Conservation (phyloP, 2,888 invertebrate genomes). For the Antitype chi region DNA sequence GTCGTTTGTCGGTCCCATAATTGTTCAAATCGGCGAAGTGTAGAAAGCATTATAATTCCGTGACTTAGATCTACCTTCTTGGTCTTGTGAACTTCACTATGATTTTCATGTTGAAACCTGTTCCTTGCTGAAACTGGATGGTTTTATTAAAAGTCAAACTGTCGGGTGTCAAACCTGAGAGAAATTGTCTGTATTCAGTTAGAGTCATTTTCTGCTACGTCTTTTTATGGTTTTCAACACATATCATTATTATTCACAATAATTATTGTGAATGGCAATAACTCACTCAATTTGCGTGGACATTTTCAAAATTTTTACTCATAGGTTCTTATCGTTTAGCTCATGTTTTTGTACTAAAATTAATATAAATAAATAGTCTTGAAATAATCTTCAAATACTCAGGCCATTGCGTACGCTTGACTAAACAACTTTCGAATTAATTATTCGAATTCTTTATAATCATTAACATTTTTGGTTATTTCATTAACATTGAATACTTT, state of each 20-base stretch:
- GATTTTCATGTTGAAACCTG: too few relatives aligned
- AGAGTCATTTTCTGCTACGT: neutral
- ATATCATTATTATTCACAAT: neutral
- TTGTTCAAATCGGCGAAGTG: conserved; percentile 17
- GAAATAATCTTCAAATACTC: neutral
- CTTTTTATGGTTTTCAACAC: neutral
- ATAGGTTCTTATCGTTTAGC: neutral
- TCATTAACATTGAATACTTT: neutral
- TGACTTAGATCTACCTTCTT: neutral
- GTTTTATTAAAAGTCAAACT: neutral
- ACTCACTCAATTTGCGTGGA: neutral
- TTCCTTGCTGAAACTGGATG: too few relatives aligned
- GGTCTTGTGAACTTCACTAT: neutral
- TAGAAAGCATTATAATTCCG: conserved; percentile 7
- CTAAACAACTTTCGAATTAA: neutral
- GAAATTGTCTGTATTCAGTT: too few relatives aligned
- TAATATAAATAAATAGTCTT: neutral
- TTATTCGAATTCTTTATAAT: too few relatives aligned
- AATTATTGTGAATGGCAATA: neutral
- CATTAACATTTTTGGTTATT: neutral
- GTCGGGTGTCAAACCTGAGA: too few relatives aligned
- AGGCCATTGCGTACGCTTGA: neutral
- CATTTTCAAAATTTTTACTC: neutral
- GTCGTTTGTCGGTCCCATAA: conserved; percentile 4
- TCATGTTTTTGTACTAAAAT: neutral